Evolutionary conservation across 2,888 invertebrate genomes (phyloP), one percentile per base, ranked within the genome.

Genomic region (Exephanes ischioxanthus): DNA sequence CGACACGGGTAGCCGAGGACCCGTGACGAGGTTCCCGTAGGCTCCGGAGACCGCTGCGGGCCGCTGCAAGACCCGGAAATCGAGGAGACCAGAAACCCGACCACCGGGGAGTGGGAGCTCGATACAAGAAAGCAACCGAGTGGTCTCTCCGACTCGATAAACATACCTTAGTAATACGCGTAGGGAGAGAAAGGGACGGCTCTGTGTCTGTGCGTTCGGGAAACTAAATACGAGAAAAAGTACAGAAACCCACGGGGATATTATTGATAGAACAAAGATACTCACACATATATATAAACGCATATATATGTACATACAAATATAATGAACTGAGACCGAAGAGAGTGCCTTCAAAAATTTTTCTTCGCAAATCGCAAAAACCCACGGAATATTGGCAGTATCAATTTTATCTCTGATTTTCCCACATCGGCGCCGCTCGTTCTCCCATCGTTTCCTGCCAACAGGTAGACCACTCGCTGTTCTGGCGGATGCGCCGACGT

Each of bases 21-120:
- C 71, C 73, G 63, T 45, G 72, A 63, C 80, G 61, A 73, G 70
- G 61, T 66, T 70, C 66, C 75, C 79, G 79, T 53, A 67, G 53
- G 75, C 81, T 78, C 61, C 72, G 61, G 19, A 75, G 79, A 71
- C 79, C 68, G 51, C 63, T 75, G 67, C 63, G 14, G 45, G 45
- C 45, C 45, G 87, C 80, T 84, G 87, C 86, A 87, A 88, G 83
- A 87, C 87, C 87, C 84, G 88, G 84, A 87, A 88, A 87, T 82
- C 82, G 41, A 61, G 70, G 61, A 73, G 72, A 73, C 68, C 68
- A 45, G 70, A 80, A 55, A 63, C 45, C 55, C 58, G 68, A 68
- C 61, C 37, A 53, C 61, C 70, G 78, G 51, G 41, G 72, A 53
- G 79, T 75, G 63, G 51, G 58, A 75, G 68, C 68, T 48, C 22